These are phyloP conservation scores for pig (Sus scrofa) DNA, from an alignment of 2,113 vertebrate species.

Conservation along the genomic window T2T-Sscrofa CM000824.6:174839501-174840000, in stretches of 20 bases:
- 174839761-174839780: not conserved
- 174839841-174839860: not conserved
- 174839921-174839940: too few relatives aligned
- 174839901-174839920: too few relatives aligned
- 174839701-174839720: not conserved
- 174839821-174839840: not conserved
- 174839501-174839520: not conserved
- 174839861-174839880: not conserved
- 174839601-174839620: too few relatives aligned
- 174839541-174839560: not conserved
- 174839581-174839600: too few relatives aligned
- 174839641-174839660: too few relatives aligned
- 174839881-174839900: not conserved
- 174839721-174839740: not conserved
- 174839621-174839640: too few relatives aligned
- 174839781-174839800: not conserved
- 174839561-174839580: too few relatives aligned
- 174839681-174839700: too few relatives aligned
- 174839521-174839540: not conserved
- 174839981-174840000: too few relatives aligned
- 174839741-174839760: not conserved
- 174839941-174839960: too few relatives aligned
- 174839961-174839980: too few relatives aligned
- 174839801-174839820: not conserved
- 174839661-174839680: too few relatives aligned